Percentiles rank a stretch among this genome's conserved stretches.
These are phyloP conservation scores for Sarcophaga peregrina DNA, from an alignment of 1,140 invertebrate species.

Conservation along the genomic window DNA sequence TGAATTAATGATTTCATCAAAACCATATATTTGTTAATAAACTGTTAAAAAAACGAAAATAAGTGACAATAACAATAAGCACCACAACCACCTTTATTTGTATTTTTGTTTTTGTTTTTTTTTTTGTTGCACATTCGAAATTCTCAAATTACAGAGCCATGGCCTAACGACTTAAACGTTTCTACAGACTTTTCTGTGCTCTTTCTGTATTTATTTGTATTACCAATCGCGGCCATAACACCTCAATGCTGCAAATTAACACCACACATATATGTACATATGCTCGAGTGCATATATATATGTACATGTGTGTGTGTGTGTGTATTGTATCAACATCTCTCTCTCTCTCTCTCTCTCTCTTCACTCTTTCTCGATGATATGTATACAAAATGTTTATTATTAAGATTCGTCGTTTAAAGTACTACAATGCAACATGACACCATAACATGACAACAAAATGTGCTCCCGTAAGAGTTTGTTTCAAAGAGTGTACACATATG, in stretches of 20 bases:
- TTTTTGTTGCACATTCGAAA: background rate
- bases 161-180: constrained; percentile 29
- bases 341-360: no score
- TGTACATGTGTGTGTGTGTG: background rate
- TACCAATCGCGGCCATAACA: no score
- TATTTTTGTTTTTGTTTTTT: no score
- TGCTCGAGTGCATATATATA: no score
- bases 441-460: constrained; percentile 44
- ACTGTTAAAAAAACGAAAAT: background rate
- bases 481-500: no score
- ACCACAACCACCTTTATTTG: background rate
- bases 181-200: no score
- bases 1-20: constrained; percentile 40
- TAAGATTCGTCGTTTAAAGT: constrained; percentile 40
- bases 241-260: no score
- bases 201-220: background rate
- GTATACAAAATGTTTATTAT: constrained; percentile 34
- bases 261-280: background rate
- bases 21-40: constrained; percentile 17
- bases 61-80: background rate
- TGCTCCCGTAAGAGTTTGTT: constrained; percentile 39
- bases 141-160: constrained; percentile 32
- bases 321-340: no score
- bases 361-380: no score
- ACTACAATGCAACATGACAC: constrained; percentile 42